Base-by-base conservation (phyloP, 2,113 vertebrate species). In the Lanius collurio region DNA sequence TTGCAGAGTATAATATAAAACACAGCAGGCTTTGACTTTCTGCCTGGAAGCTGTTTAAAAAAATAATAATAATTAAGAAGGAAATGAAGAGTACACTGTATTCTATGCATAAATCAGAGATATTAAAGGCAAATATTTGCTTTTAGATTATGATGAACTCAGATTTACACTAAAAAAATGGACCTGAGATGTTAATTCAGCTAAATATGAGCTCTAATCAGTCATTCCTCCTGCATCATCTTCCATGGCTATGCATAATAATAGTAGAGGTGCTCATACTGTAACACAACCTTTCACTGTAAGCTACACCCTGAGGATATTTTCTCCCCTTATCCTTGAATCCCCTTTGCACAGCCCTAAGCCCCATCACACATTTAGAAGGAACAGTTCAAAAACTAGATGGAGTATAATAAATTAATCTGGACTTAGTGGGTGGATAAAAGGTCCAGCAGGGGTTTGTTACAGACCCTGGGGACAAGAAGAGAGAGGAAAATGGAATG, bases 11-110 rank as follows among this genome's bases (percentile, higher is more conserved):
- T 97, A 97, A 97, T 98, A 97, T 90, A 96, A 97, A 97, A 97
- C 96, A 96, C 97, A 98, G 97, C 97, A 97, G 96, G 97, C 95
- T 98, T 97, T 97, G 97, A 97, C 97, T 97, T 98, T 98, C 95
- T 98, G 98, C 96, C 85, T 93, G 49, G 80, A 98, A 98, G 95
- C 97, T 95, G 96, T 97, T 98, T 97, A 75, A 93, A 97, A 96
- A 95, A 97, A 97, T 91, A 97, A 97, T 97, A 98, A 97, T 97
- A 97, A 98, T 97, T 97, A 98, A 97, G 96, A 97, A 95, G 87
- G 96, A 98, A 93, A 91, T 93, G 93, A 98, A 96, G 90, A 95
- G 91, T 94, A 98, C 96, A 96, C 93, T 96, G 93, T 95, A 97
- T 97, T 97, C 90, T 95, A 76, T 94, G 97, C 97, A 98, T 96